phyloP scores from a whole-genome alignment of 53 echinoderm and acorn worm genomes.

The Temnopleurus reevesii region DNA sequence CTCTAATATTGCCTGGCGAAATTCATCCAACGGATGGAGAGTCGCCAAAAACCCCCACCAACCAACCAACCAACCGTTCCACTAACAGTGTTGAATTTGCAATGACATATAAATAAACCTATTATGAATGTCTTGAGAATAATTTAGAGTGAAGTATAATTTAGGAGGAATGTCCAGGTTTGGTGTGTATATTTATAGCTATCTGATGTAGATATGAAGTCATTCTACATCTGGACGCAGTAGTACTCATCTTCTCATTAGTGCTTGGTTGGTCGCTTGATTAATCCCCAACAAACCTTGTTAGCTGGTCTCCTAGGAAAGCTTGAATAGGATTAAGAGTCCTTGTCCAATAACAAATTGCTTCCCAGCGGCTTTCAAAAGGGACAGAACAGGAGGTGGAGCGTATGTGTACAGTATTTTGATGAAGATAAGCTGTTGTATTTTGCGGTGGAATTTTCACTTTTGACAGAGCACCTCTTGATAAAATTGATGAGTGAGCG shows the following conservation, averaged over 20 bases:
- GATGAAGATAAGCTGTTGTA: neutral
- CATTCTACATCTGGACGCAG: slow-evolving; percentile 1
- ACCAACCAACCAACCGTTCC: no score
- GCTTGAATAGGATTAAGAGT: neutral
- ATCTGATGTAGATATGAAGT: slow-evolving; percentile 18
- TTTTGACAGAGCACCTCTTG: neutral
- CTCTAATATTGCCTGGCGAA: no score
- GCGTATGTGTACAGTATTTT: neutral
- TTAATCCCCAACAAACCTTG: slow-evolving; percentile 31
- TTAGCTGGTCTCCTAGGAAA: slow-evolving; percentile 1
- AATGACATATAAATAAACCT: no score
- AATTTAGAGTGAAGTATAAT: neutral
- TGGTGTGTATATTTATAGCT: neutral
- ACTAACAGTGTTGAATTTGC: no score
- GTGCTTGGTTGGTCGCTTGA: slow-evolving; percentile 1
- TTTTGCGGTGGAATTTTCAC: neutral
- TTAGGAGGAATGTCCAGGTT: neutral
- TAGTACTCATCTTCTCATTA: slow-evolving; percentile 6
- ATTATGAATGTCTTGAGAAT: no score
- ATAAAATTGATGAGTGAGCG: neutral
- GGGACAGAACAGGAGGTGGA: neutral
- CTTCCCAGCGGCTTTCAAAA: neutral
- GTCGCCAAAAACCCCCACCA: no score
- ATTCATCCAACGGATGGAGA: no score
- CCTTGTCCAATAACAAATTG: neutral